These are phyloP conservation scores for Microcebus tavaratra DNA, from an alignment of 2,113 vertebrate genomes.

Conservation along the genomic window DNA sequence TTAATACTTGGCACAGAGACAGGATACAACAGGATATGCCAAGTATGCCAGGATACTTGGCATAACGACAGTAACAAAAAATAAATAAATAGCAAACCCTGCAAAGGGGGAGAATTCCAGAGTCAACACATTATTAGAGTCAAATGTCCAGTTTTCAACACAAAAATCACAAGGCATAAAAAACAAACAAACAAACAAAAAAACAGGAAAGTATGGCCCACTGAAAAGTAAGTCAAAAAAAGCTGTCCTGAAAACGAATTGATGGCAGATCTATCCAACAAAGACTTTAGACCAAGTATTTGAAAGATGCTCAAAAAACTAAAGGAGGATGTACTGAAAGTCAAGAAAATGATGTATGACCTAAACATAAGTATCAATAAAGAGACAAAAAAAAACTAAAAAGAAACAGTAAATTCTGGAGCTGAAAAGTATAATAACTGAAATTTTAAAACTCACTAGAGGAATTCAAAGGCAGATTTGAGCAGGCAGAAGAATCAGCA, in stretches of 20 bases:
- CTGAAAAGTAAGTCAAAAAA: not conserved
- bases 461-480: not conserved
- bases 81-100: too few relatives aligned
- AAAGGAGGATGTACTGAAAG: not conserved
- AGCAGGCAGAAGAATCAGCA: not conserved
- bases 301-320: not conserved
- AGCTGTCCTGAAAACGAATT: not conserved
- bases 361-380: not conserved
- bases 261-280: not conserved
- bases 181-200: not conserved
- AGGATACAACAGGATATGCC: not conserved
- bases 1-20: not conserved
- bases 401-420: not conserved
- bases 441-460: not conserved
- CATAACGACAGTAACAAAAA: not conserved
- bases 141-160: too few relatives aligned
- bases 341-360: not conserved
- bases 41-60: too few relatives aligned
- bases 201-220: not conserved
- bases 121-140: not conserved
- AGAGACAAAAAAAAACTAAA: not conserved
- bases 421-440: not conserved
- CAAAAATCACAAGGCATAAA: not conserved
- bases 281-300: not conserved
- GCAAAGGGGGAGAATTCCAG: not conserved